phyloP scores from a whole-genome alignment of 2,113 vertebrate species.

The Centropristis striata region DNA sequence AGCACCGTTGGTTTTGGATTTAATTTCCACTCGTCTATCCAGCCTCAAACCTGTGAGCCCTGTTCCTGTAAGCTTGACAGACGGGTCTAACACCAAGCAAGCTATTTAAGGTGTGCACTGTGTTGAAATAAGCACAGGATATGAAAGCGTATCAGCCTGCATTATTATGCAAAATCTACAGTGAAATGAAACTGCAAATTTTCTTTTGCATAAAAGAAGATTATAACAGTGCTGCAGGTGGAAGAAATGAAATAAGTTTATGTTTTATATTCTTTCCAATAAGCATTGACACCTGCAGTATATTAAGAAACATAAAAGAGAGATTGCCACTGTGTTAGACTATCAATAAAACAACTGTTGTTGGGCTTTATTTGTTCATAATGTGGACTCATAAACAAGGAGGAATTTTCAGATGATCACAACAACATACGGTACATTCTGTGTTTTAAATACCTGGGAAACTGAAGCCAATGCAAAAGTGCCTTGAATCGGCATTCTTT shows the following conservation, averaged over 20 bases:
- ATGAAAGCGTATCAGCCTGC: conserved; percentile 47
- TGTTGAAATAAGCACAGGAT: conserved; percentile 50
- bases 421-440: too few relatives aligned
- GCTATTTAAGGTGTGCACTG: conserved; percentile 37
- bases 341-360: not conserved
- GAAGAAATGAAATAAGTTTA: conserved; percentile 8
- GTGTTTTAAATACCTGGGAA: too few relatives aligned
- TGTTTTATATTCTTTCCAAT: conserved; percentile 8
- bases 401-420: too few relatives aligned
- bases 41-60: conserved; percentile 11
- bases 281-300: not conserved
- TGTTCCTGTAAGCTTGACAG: conserved; percentile 51
- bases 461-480: too few relatives aligned
- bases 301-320: not conserved
- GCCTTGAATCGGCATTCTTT: too few relatives aligned
- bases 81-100: conserved; percentile 41
- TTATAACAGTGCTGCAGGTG: not conserved
- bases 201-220: conserved; percentile 20
- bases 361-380: not conserved
- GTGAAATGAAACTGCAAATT: conserved; percentile 42
- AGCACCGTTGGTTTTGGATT: conserved; percentile 16
- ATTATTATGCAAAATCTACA: conserved; percentile 39
- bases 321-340: conserved; percentile 1
- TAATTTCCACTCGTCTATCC: conserved; percentile 45
- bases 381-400: not conserved